Conservation (phyloP, 2,888 invertebrate species). For the Pegoplata infirma region DNA sequence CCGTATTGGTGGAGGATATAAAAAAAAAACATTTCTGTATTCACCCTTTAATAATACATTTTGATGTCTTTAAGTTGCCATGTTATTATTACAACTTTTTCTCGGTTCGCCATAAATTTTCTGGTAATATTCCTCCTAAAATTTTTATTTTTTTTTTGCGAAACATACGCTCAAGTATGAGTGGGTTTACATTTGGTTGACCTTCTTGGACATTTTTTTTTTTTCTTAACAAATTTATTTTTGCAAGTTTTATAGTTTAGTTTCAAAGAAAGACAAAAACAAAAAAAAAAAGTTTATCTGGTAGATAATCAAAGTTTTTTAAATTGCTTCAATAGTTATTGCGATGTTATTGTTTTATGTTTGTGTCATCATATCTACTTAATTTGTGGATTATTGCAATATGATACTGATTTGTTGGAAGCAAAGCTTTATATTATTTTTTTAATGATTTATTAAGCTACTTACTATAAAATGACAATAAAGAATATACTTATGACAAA, state of each 20-base stretch:
- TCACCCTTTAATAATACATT: too few species aligned
- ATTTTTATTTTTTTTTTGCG: not conserved
- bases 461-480: constrained; percentile 13
- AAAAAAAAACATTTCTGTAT: too few species aligned
- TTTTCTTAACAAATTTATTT: not conserved
- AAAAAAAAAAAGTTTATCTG: constrained; percentile 21
- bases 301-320: constrained; percentile 38
- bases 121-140: not conserved
- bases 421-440: not conserved
- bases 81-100: constrained; percentile 6
- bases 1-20: too few species aligned
- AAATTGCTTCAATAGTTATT: constrained; percentile 29
- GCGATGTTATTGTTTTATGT: not conserved
- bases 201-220: constrained; percentile 38
- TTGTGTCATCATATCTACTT: not conserved
- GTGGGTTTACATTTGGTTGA: constrained; percentile 42
- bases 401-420: not conserved
- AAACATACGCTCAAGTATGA: not conserved
- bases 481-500: not conserved
- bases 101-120: constrained; percentile 10
- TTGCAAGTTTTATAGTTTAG: not conserved
- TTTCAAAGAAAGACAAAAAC: constrained; percentile 12
- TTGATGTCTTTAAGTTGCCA: too few species aligned
- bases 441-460: constrained; percentile 45
- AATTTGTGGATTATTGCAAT: not conserved